Evolutionary conservation across 2,113 vertebrate genomes (phyloP).

Genomic region (Percopsis transmontana): DNA sequence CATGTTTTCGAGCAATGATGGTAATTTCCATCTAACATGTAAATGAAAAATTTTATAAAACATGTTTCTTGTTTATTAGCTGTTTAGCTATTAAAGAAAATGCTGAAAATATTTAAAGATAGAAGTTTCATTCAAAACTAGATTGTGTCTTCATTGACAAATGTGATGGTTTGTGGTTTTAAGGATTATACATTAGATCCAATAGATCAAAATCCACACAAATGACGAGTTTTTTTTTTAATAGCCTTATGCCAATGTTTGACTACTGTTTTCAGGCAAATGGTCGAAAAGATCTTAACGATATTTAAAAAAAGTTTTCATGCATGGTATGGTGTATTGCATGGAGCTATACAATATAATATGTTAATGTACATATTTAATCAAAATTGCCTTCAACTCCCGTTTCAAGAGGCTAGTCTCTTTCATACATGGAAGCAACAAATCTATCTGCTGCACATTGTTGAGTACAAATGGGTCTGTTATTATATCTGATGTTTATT

Average conservation of each 20-base stretch:
- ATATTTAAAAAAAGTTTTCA: constrained; percentile 20
- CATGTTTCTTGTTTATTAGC: too few species aligned
- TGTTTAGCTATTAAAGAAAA: too few species aligned
- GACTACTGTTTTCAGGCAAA: constrained; percentile 3
- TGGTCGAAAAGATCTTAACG: constrained; percentile 8
- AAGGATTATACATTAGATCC: too few species aligned
- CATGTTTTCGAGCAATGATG: too few species aligned
- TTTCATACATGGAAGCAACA: not conserved
- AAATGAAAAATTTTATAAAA: too few species aligned
- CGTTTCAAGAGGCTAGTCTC: not conserved
- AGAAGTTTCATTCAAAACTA: too few species aligned
- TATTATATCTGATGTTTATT: constrained; percentile 26
- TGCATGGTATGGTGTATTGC: constrained; percentile 8
- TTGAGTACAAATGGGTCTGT: not conserved
- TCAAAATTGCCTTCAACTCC: constrained; percentile 13
- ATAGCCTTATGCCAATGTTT: constrained; percentile 31
- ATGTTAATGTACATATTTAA: constrained; percentile 11
- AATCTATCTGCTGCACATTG: constrained; percentile 3
- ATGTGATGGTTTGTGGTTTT: too few species aligned
- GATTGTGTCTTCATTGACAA: not conserved
- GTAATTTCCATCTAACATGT: too few species aligned
- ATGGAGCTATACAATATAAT: constrained; percentile 1
- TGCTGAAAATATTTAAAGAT: too few species aligned
- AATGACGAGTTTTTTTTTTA: constrained; percentile 22
- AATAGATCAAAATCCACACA: constrained; percentile 3